phyloP scores from a whole-genome alignment of 2,797 vertebrate species.

The Nannoperca australis region DNA sequence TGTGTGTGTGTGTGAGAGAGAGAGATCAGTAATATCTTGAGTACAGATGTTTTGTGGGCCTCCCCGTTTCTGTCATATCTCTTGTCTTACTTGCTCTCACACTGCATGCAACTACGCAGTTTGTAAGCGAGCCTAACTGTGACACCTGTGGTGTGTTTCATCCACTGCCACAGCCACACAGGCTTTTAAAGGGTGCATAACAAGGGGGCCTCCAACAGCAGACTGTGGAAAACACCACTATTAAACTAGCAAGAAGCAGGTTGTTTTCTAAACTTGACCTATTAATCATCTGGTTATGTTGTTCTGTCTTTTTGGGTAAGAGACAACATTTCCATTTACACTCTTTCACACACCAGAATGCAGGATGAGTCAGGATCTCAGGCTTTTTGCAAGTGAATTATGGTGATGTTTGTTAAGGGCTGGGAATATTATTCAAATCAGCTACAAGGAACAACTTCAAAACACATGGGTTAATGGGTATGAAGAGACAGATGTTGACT shows the following conservation, averaged over 20 bases:
- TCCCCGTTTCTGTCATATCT: slow-evolving; percentile 19
- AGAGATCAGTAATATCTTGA: slow-evolving; percentile 27
- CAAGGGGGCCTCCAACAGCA: slow-evolving; percentile 3
- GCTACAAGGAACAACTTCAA: not conserved
- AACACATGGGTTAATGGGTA: not conserved
- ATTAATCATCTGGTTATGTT: slow-evolving; percentile 6
- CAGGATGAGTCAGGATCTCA: slow-evolving; percentile 39
- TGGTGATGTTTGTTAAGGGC: not conserved
- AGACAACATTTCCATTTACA: slow-evolving; percentile 5
- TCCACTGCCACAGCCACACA: slow-evolving; percentile 4
- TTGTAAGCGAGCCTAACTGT: not conserved
- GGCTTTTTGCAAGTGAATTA: slow-evolving; percentile 19
- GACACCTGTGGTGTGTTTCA: slow-evolving; percentile 54
- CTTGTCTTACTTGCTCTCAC: not conserved
- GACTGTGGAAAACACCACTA: slow-evolving; percentile 1
- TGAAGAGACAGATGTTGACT: not conserved
- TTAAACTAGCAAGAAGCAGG: not conserved
- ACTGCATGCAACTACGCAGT: slow-evolving; percentile 27
- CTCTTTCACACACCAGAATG: slow-evolving; percentile 45
- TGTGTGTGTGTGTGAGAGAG: not conserved
- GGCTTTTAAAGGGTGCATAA: slow-evolving; percentile 11
- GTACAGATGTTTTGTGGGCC: slow-evolving; percentile 56
- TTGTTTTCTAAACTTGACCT: not conserved
- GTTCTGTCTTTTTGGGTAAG: slow-evolving; percentile 24
- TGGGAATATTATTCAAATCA: not conserved